These are phyloP conservation scores for Rhyacophila evoluta DNA, from an alignment of 2,888 invertebrate genomes.

Conservation along the genomic window DNA sequence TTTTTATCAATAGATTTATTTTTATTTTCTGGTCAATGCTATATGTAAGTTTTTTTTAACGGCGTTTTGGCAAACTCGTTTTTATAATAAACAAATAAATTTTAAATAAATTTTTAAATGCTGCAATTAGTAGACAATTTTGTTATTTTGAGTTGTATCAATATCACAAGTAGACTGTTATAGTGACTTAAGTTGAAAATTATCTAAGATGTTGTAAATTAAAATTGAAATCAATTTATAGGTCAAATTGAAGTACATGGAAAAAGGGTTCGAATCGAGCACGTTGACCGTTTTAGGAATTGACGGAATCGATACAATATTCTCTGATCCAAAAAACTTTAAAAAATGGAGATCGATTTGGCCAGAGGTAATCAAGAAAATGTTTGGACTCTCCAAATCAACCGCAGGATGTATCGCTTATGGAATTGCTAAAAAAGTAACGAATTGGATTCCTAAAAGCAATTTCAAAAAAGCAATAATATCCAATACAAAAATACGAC, in stretches of 20 bases:
- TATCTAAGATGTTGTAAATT: not conserved
- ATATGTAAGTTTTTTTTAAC: too few species aligned
- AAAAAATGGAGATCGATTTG: conserved; percentile 73
- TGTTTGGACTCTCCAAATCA: conserved; percentile 73
- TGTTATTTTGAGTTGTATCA: too few species aligned
- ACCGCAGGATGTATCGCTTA: conserved; percentile 59
- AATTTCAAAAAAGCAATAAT: conserved; percentile 48
- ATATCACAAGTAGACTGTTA: too few species aligned
- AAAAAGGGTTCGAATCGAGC: conserved; percentile 75
- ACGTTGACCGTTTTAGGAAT: conserved; percentile 72
- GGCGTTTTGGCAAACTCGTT: too few species aligned
- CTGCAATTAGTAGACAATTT: too few species aligned
- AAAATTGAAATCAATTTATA: conserved; percentile 57
- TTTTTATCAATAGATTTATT: too few species aligned
- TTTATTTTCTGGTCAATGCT: too few species aligned
- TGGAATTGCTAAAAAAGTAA: conserved; percentile 56
- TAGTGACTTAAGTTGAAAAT: too few species aligned
- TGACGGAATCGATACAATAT: conserved; percentile 75
- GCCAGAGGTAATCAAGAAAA: conserved; percentile 74
- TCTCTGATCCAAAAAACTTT: conserved; percentile 73
- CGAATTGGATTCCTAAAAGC: not conserved
- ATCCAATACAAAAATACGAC: conserved; percentile 71
- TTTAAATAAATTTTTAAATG: too few species aligned
- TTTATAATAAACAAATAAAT: too few species aligned
- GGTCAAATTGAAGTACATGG: conserved; percentile 74